Conservation (phyloP, 2,797 vertebrate species). For the Chrysolophus pictus region DNA sequence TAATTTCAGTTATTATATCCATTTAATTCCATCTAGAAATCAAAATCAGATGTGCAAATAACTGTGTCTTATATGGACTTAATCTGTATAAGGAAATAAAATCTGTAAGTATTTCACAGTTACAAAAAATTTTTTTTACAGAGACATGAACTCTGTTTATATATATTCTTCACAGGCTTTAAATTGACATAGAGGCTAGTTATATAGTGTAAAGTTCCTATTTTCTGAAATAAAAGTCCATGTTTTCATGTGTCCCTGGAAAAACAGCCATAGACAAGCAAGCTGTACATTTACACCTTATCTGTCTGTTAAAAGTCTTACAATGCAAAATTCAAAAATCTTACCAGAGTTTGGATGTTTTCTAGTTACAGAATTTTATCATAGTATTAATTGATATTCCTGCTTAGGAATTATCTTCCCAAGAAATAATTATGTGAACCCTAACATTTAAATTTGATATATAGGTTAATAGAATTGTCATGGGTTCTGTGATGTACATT, state of each 20-base stretch:
- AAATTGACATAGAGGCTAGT: neutral
- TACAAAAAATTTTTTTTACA: neutral
- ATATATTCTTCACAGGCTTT: neutral
- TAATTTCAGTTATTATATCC: neutral
- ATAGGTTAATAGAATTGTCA: neutral
- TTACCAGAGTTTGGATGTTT: constrained; percentile 14
- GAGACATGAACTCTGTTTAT: neutral
- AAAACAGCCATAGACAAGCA: neutral
- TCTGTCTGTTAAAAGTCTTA: neutral
- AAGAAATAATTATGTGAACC: neutral
- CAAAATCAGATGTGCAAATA: neutral
- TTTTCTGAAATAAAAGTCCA: neutral
- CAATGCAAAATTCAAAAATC: neutral
- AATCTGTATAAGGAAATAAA: neutral
- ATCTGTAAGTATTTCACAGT: neutral
- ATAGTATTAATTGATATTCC: neutral
- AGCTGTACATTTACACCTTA: neutral
- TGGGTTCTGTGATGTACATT: neutral
- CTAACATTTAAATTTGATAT: neutral
- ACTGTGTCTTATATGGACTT: neutral
- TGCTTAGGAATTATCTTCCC: neutral
- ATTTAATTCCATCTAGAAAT: neutral
- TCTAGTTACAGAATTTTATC: neutral
- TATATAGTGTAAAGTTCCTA: neutral
- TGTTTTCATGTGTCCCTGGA: neutral